Percentiles rank a stretch among this genome's conserved stretches.
Conservation (phyloP, 2,888 invertebrate species). For the Horisme vitalbata region DNA sequence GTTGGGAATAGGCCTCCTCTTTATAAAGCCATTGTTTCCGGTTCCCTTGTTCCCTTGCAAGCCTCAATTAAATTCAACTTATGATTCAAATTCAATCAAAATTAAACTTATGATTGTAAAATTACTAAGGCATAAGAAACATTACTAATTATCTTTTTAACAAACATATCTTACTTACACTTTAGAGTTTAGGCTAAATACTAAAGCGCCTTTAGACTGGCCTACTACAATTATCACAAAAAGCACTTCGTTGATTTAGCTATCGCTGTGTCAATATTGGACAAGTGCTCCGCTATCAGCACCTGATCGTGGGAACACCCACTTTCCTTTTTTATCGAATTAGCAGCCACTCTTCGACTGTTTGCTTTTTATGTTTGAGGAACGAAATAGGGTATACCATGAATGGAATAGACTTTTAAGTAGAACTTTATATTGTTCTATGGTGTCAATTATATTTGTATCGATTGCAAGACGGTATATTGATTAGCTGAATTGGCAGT, state of each 20-base stretch:
- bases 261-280: slow-evolving; percentile 54
- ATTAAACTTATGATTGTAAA: too few relatives aligned
- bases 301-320: slow-evolving; percentile 64
- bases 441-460: too few relatives aligned
- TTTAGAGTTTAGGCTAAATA: slow-evolving; percentile 3
- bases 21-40: too few relatives aligned
- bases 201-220: slow-evolving; percentile 4
- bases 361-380: slow-evolving; percentile 17
- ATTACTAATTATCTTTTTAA: too few relatives aligned
- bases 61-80: too few relatives aligned
- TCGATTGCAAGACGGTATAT: too few relatives aligned
- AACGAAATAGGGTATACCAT: slow-evolving; percentile 22
- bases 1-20: too few relatives aligned
- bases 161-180: too few relatives aligned
- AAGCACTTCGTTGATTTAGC: slow-evolving; percentile 25
- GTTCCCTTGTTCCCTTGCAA: too few relatives aligned
- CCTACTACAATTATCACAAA: slow-evolving; percentile 8
- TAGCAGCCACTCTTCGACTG: slow-evolving; percentile 32
- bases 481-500: too few relatives aligned
- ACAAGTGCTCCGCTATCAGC: slow-evolving; percentile 30
- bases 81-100: too few relatives aligned
- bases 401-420: slow-evolving; percentile 7
- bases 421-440: neutral
- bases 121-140: too few relatives aligned
- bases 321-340: slow-evolving; percentile 47